Evolutionary conservation across 2,888 invertebrate genomes (phyloP), one percentile per base, ranked within the genome.

Genomic region (Nyleta sp.): DNA sequence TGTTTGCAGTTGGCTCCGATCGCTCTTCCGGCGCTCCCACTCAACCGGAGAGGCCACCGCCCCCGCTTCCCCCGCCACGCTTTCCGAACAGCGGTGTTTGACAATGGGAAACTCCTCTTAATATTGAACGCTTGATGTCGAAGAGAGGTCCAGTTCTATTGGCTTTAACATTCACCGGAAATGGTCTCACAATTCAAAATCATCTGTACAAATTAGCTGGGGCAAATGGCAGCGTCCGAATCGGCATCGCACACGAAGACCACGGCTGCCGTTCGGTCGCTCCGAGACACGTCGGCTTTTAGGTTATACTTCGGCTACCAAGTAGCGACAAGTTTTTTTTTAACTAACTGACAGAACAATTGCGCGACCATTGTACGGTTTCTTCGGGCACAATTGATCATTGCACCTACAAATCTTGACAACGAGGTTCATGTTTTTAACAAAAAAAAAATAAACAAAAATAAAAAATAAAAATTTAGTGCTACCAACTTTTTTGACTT

Each of bases 11-110:
- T 94, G 96, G 96, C 91, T 96, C 96, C 91, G 96, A 96, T 92
- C 95, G 94, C 92, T 96, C 95, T 92, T 96, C 96, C 92, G 93
- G 92, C 91, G 94, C 93, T 90, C 95, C 94, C 91, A 93, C 93
- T 93, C 92, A 93, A 91, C 94, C 93, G 91, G 93, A 93, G 88
- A 93, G 95, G 91, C 95, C 95, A 91, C 95, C 96, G 91, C 96
- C 96, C 85, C 95, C 95, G 90, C 94, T 95, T 92, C 96, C 95
- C 84, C 95, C 95, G 84, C 95, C 95, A 90, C 93, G 95, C 89
- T 95, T 95, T 92, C 95, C 95, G 89, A 94, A 94, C 92, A 94
- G 94, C 91, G 93, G 93, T 92, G 95, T 95, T 93, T 95, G 95
- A 95, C 95, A 94, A 94, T 94, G 95, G 95, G 94, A 94, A 92